Evolutionary conservation across 2,113 vertebrate species (phyloP), one percentile per base, ranked within the genome.

Genomic region (Morone chrysops): DNA sequence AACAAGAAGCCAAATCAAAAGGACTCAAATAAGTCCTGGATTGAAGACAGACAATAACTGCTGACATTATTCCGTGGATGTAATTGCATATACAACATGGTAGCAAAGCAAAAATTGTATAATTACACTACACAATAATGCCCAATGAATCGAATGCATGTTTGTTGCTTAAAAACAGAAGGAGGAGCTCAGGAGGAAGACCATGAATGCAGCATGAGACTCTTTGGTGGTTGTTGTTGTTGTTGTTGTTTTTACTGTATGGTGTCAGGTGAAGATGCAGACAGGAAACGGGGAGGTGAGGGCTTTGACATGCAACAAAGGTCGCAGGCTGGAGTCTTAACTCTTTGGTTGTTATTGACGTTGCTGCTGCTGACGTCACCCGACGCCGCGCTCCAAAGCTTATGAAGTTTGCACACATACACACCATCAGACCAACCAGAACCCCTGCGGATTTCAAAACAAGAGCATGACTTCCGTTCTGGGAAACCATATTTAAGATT

Each of bases 301-400:
- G 31, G 31, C 31, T 31, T 31, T 31, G 31, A 31, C 31, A 31
- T 31, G 31, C 31, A 31, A 31, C 31, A 31, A 31, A 31, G 31
- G 31, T 31, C 31, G 31, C 31, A 1, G 31, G 31, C 31, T 31
- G 31, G 31, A 31, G 31, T 31, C 31, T 31, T 31, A 31, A 80
- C 65, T 54, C 48, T 61, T 54, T 14, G 43, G 47, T 60, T 85
- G 66, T 89, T 81, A 41, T 43, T 88, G 69, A 85, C 81, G 81
- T 63, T 75, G 77, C 16, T 71, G 78, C 47, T 74, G 83, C 73
- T 91, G 81, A 94, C 90, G 90, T 94, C 88, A 86, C 67, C 36
- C 31, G 80, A 89, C 85, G 69, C 61, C 59, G 54, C 68, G 14
- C 61, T 71, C 74, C 61, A 51, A 20, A 31, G 9, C 1, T 11